phyloP scores from a whole-genome alignment of 1,140 invertebrate species.

The Drosophila arizonae region DNA sequence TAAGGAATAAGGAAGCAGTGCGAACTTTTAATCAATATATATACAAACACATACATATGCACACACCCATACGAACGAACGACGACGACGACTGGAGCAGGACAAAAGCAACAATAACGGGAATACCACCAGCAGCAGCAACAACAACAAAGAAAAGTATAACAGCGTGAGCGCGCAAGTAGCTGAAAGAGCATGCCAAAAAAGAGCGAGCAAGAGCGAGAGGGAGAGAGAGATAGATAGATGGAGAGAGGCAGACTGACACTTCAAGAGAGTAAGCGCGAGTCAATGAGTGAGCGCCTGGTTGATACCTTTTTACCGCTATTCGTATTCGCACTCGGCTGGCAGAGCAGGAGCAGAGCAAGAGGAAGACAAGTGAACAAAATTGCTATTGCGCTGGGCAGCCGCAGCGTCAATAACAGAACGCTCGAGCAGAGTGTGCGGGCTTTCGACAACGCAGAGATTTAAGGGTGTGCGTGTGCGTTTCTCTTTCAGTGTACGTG shows the following conservation, averaged over 20 bases:
- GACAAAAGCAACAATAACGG: conserved; percentile 51
- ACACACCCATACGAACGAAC: conserved; percentile 10
- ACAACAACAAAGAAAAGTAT: conserved; percentile 41
- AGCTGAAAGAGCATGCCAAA: conserved; percentile 25
- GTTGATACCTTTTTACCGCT: conserved; percentile 55
- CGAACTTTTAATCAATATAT: conserved; percentile 76
- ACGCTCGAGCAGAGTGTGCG: conserved; percentile 8
- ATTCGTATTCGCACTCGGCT: conserved; percentile 27
- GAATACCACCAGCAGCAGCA: conserved; percentile 26
- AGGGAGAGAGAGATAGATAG: conserved; percentile 17
- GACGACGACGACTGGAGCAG: conserved; percentile 10
- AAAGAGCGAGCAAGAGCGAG: background rate
- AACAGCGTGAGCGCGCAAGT: conserved; percentile 43
- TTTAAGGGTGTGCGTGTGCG: conserved; percentile 38
- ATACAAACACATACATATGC: conserved; percentile 44
- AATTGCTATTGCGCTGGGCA: conserved; percentile 73
- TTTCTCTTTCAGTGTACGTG: background rate
- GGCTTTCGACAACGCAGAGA: conserved; percentile 24
- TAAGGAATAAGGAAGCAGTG: conserved; percentile 64
- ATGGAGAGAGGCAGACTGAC: conserved; percentile 5
- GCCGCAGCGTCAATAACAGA: conserved; percentile 67
- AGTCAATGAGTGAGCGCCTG: conserved; percentile 41
- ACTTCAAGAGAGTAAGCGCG: background rate
- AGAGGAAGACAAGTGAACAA: conserved; percentile 73
- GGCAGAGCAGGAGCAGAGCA: conserved; percentile 32